Evolutionary conservation across 2,113 vertebrate species (phyloP), one percentile per base, ranked within the genome.

Genomic region (Microtus pennsylvanicus): DNA sequence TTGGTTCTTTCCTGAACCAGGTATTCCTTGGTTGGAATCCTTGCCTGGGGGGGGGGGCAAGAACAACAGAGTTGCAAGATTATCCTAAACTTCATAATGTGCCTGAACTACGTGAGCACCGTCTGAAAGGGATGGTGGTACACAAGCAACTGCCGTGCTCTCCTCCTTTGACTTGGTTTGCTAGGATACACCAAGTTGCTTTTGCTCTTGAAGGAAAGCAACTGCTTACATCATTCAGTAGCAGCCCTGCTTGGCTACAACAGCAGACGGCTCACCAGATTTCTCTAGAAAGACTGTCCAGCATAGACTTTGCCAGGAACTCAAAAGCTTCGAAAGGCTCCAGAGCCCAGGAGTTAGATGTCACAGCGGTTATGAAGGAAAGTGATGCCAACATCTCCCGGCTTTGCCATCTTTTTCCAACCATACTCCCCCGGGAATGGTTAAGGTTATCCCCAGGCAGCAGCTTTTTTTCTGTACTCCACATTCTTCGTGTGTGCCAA

Each of bases 211-310:
- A 77, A 95, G 61, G 58, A 74, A 63, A 81, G 78, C 77, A 94
- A 70, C 30, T 21, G 35, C 47, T 90, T 35, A 61, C 70, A 14
- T 92, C 96, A 93, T 42, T 78, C 88, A 61, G 95, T 81, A 88
- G 94, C 90, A 93, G 24, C 50, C 33, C 35, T 55, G 52, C 87
- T 96, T 77, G 89, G 93, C 92, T 47, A 30, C 42, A 74, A 35
- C 72, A 55, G 47, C 82, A 91, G 80, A 85, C 65, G 50, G 72
- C 76, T 92, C 89, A 90, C 78, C 70, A 92, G 75, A 80, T 78
- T 42, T 81, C 61, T 70, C 52, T 63, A 94, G 38, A 87, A 65
- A 72, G 33, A 24, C 87, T 22, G 77, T 81, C 78, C 42, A 7
- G 16, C 7, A 6, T 35, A 19, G 24, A 19, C 63, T 75, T 80